phyloP scores from a whole-genome alignment of 2,888 invertebrate species.

The Rotaria magnacalcarata region DNA sequence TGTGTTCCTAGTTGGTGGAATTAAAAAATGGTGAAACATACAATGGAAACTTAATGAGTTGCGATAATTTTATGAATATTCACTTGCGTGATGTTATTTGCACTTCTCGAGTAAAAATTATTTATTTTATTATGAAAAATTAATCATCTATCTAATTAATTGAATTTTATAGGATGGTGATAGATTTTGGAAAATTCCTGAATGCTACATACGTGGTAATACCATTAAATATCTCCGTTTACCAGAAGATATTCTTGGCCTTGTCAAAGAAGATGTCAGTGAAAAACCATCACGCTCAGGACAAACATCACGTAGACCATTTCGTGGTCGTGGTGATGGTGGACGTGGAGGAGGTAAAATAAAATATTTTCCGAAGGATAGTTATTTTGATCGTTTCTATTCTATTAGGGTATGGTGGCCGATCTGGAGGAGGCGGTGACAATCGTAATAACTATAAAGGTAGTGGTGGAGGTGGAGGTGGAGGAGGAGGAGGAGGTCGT shows the following conservation, averaged over 20 bases:
- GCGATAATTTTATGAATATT: constrained; percentile 99
- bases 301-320: not conserved
- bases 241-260: constrained; percentile 94
- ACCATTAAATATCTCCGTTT: constrained; percentile 96
- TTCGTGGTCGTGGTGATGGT: constrained; percentile 16
- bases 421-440: constrained; percentile 3
- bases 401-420: constrained; percentile 5
- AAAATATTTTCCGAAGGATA: too few species aligned
- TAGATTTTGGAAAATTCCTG: constrained; percentile 98
- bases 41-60: constrained; percentile 95
- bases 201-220: constrained; percentile 94
- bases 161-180: constrained; percentile 77
- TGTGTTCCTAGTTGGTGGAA: constrained; percentile 72
- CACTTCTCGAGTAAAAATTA: constrained; percentile 77
- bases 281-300: not conserved
- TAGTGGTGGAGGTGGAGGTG: not conserved
- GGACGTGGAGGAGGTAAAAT: constrained; percentile 35
- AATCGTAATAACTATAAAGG: not conserved
- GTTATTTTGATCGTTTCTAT: not conserved
- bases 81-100: constrained; percentile 96
- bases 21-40: constrained; percentile 99
- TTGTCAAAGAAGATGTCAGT: constrained; percentile 41
- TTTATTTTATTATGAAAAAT: not conserved
- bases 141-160: not conserved
- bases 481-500: not conserved